Percentiles rank a stretch among this genome's conserved stretches.
Conservation (phyloP, 64 coral and sea anemone species). For the Hydrozoanthus tunicans region DNA sequence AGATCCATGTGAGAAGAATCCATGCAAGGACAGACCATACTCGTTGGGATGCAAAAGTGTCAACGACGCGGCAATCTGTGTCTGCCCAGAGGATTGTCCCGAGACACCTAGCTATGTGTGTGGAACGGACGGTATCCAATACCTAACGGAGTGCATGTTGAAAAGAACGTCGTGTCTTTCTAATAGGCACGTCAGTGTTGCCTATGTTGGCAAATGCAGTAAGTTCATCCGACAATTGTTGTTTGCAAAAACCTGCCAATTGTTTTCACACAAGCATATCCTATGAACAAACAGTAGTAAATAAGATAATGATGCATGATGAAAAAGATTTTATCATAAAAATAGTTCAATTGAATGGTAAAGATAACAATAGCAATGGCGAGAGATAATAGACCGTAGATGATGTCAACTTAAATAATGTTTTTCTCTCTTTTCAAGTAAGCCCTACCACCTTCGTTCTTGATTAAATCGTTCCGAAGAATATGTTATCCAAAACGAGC, state of each 20-base stretch:
- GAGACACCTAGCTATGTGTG: constrained; percentile 35
- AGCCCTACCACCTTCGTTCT: too few species aligned
- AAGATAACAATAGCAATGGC: too few species aligned
- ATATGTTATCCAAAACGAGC: too few species aligned
- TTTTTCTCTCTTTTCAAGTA: too few species aligned
- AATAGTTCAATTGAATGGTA: too few species aligned
- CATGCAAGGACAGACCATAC: constrained; percentile 33
- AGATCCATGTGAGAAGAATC: constrained; percentile 7
- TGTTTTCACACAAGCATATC: too few species aligned
- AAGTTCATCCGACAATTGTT: background rate
- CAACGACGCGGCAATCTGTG: constrained; percentile 1
- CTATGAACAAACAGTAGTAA: background rate
- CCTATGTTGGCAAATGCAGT: constrained; percentile 28
- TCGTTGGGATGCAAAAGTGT: constrained; percentile 20
- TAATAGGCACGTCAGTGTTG: constrained; percentile 4
- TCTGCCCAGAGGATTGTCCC: constrained; percentile 30
- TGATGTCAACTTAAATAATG: too few species aligned
- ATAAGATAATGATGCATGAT: too few species aligned
- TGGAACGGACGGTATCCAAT: constrained; percentile 37
- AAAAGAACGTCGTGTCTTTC: constrained; percentile 39
- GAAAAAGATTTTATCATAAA: too few species aligned
- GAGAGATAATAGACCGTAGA: too few species aligned
- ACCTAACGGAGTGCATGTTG: constrained; percentile 31
- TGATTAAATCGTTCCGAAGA: too few species aligned
- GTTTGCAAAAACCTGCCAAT: too few species aligned